These are phyloP conservation scores for Apolygus lucorum DNA, from an alignment of 1,140 invertebrate genomes.

Conservation along the genomic window DNA sequence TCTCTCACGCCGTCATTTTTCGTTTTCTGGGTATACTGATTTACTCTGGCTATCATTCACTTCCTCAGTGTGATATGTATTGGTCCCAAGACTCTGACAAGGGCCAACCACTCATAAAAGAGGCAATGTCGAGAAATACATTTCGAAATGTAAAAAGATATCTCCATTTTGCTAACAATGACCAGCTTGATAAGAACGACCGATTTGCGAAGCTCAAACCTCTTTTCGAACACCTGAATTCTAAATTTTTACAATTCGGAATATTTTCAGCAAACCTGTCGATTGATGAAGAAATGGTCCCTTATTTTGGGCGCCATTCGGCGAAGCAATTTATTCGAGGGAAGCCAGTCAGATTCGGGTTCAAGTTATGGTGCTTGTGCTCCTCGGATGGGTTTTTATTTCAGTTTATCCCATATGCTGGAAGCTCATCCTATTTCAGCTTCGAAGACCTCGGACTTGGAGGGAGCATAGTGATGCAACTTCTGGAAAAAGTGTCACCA, in stretches of 20 bases:
- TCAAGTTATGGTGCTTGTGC: background rate
- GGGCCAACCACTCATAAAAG: slow-evolving; percentile 4
- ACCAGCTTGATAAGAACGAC: background rate
- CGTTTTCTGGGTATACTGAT: background rate
- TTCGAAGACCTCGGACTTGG: background rate
- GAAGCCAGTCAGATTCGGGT: background rate
- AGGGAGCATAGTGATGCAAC: background rate
- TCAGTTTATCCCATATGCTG: background rate
- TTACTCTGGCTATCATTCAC: background rate
- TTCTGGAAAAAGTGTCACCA: background rate
- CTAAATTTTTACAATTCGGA: background rate
- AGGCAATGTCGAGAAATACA: background rate
- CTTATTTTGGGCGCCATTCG: background rate
- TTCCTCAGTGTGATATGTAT: background rate
- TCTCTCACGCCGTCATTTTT: background rate
- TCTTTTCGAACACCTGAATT: background rate
- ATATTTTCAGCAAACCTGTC: background rate
- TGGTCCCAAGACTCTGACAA: slow-evolving; percentile 13
- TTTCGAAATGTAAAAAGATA: background rate
- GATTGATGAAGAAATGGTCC: background rate
- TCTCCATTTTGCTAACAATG: background rate
- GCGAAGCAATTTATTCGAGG: background rate
- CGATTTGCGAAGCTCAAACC: background rate
- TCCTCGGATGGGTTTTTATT: background rate
- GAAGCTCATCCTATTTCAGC: background rate